Evolutionary conservation across 2,888 invertebrate species (phyloP).

Genomic region (Pristionchus arcanus): DNA sequence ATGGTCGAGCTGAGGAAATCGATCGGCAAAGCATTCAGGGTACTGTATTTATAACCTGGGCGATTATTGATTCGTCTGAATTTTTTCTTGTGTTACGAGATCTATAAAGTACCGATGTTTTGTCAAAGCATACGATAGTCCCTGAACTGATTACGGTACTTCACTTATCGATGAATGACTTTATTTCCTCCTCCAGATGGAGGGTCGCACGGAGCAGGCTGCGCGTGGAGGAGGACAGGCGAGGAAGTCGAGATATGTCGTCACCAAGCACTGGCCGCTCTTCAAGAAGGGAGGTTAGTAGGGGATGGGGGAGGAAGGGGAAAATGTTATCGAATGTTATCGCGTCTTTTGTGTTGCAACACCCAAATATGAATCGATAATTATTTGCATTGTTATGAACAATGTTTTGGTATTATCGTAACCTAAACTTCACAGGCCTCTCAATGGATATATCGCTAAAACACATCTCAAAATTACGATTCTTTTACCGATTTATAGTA

Average conservation of each 20-base stretch:
- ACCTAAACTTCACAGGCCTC: constrained; percentile 58
- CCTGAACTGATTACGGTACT: background rate
- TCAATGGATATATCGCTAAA: constrained; percentile 60
- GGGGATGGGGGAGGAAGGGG: too few relatives aligned
- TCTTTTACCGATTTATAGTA: too few relatives aligned
- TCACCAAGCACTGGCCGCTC: constrained; percentile 60
- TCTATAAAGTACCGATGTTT: too few relatives aligned
- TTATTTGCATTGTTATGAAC: too few relatives aligned
- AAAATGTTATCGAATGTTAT: too few relatives aligned
- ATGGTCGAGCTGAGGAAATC: constrained; percentile 67
- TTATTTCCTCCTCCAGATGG: constrained; percentile 12
- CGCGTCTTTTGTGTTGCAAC: too few relatives aligned
- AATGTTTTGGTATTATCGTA: background rate
- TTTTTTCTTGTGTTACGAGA: too few relatives aligned
- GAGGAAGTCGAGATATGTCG: constrained; percentile 36
- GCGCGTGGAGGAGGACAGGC: background rate
- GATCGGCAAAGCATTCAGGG: constrained; percentile 69
- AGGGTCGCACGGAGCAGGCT: background rate
- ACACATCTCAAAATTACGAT: too few relatives aligned
- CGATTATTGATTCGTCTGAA: background rate
- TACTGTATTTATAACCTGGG: background rate
- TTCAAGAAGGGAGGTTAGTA: constrained; percentile 59
- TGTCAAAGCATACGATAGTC: too few relatives aligned
- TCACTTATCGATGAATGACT: too few relatives aligned
- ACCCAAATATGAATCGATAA: too few relatives aligned